Percentiles rank a stretch among this genome's conserved stretches.
Conservation (phyloP, 2,888 invertebrate genomes). For the Lepidochitona cinerea region DNA sequence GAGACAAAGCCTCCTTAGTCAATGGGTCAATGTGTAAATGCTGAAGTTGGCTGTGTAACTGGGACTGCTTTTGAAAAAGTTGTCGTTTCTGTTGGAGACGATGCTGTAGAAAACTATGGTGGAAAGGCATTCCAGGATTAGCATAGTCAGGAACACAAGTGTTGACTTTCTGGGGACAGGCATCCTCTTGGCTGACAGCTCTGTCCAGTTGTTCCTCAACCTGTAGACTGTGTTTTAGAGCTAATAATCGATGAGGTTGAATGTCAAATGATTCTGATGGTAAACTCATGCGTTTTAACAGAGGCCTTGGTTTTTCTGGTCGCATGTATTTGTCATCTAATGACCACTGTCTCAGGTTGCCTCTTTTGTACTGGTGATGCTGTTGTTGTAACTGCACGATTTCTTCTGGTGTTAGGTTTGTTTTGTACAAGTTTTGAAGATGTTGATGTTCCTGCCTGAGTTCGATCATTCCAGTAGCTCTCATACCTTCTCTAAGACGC, state of each 20-base stretch:
- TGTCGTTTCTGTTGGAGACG: constrained; percentile 87
- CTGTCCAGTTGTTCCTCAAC: constrained; percentile 66
- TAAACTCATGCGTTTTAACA: constrained; percentile 68
- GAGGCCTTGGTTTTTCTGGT: constrained; percentile 48
- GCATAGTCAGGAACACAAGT: too few species aligned
- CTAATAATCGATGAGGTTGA: constrained; percentile 68
- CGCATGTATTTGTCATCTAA: constrained; percentile 43
- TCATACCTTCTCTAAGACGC: constrained; percentile 83
- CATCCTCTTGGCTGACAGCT: constrained; percentile 42
- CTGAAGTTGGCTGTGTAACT: constrained; percentile 75
- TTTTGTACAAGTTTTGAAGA: constrained; percentile 39
- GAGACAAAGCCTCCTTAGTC: constrained; percentile 6
- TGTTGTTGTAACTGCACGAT: constrained; percentile 28
- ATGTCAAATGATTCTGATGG: constrained; percentile 67
- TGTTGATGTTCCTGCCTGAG: constrained; percentile 74
- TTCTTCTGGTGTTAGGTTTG: constrained; percentile 6
- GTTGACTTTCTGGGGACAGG: too few species aligned
- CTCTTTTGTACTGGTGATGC: constrained; percentile 55
- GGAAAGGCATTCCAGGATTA: constrained; percentile 64
- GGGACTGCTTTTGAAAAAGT: constrained; percentile 83
- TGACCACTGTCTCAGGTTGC: constrained; percentile 66
- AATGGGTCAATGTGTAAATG: constrained; percentile 69
- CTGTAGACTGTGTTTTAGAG: constrained; percentile 68
- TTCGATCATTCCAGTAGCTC: constrained; percentile 86
- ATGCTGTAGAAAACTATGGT: constrained; percentile 86